Evolutionary conservation across 2,888 invertebrate genomes (phyloP).

Genomic region (Cybosia mesomella): DNA sequence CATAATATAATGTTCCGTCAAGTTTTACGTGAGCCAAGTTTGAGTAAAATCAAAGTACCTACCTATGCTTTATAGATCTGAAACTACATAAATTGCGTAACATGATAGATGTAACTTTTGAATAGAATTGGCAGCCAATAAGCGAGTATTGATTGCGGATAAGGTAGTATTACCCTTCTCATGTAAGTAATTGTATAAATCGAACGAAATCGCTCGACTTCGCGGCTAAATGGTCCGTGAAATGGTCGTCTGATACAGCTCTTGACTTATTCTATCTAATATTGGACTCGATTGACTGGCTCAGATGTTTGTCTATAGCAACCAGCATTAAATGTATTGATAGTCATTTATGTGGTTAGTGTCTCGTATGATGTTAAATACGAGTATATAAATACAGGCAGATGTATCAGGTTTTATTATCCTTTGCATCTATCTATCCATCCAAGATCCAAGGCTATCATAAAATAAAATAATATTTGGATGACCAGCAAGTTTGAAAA

Average conservation of each 20-base stretch:
- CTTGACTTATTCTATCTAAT: conserved; percentile 68
- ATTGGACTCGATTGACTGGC: conserved; percentile 60
- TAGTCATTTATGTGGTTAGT: conserved; percentile 46
- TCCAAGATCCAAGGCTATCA: no score
- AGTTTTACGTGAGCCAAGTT: no score
- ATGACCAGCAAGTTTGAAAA: no score
- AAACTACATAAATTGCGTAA: conserved; percentile 7
- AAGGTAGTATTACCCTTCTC: conserved; percentile 23
- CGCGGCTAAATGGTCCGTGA: conserved; percentile 63
- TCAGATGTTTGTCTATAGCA: conserved; percentile 52
- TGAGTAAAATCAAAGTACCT: no score
- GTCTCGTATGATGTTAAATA: not conserved
- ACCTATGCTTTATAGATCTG: not conserved
- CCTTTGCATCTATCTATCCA: no score
- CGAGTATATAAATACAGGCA: no score
- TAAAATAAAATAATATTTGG: no score
- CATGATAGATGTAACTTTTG: conserved; percentile 35
- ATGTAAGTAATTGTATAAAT: conserved; percentile 66
- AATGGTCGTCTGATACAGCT: conserved; percentile 65
- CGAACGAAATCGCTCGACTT: conserved; percentile 57
- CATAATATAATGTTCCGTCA: no score
- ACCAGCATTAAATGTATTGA: conserved; percentile 56
- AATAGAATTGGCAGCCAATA: conserved; percentile 41
- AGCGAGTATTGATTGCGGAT: conserved; percentile 43
- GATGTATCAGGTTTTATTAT: no score